Evolutionary conservation across 2,888 invertebrate genomes (phyloP), one percentile per base, ranked within the genome.

Genomic region (Tineola bisselliella): DNA sequence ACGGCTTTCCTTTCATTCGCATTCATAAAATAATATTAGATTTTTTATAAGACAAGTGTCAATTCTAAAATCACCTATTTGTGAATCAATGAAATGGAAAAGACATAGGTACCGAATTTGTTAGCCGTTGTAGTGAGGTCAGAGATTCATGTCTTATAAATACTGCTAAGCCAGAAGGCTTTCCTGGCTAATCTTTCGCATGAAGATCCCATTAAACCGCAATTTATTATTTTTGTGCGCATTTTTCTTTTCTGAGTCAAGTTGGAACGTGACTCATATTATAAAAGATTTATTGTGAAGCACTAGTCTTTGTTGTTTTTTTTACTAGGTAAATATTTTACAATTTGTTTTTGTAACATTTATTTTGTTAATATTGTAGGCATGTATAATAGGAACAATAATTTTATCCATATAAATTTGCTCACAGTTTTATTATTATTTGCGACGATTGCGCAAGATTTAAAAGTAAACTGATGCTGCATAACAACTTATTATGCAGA

Each of bases 181-280:
- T 84, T 79, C 79, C 81, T 78, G 77, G 82, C 84, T 87, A 87
- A 87, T 86, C 86, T 83, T 84, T 81, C 75, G 80, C 84, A 82
- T 81, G 81, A 77, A 86, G 81, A 83, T 84, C 81, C 80, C 77
- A 82, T 86, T 84, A 84, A 79, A 78, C 81, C 74, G 78, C 81
- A 79, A 84, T 87, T 86, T 84, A 83, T 86, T 83, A 84, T 83
- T 84, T 81, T 73, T 70, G 73, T 74, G 70, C 75, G 71, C 72
- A 77, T 78, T 83, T 81, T 82, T 76, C 76, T 77, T 77, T 74
- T 72, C 72, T 74, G 79, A 79, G 81, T 79, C 78, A 79, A 79
- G 77, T 74, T 71, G 70, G 72, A 77, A 75, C 72, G 74, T 76
- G 73, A 75, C 76, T 78, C 75, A 77, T 75, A 73, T 77, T 76